Evolutionary conservation across 1,140 invertebrate species (phyloP).

Genomic region (Apis mellifera): Amel_HAv3.1 CM009938.2:8351501-8352000

Average conservation of each 20-base stretch:
- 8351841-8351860: too few species aligned
- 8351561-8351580: background rate
- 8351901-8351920: too few species aligned
- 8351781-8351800: background rate
- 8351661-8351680: background rate
- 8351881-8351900: too few species aligned
- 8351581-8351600: conserved; percentile 11
- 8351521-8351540: background rate
- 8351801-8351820: too few species aligned
- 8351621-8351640: conserved; percentile 47
- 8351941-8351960: too few species aligned
- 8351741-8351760: background rate
- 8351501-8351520: background rate
- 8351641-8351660: conserved; percentile 13
- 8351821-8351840: background rate
- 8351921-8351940: too few species aligned
- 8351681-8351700: background rate
- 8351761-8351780: conserved; percentile 5
- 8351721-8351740: background rate
- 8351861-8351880: too few species aligned
- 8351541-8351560: background rate
- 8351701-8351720: background rate
- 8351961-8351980: background rate
- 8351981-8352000: background rate
- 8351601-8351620: conserved; percentile 37